Evolutionary conservation across 2,113 vertebrate species (phyloP).

Genomic region (Sterrhoptilus dennistouni): DNA sequence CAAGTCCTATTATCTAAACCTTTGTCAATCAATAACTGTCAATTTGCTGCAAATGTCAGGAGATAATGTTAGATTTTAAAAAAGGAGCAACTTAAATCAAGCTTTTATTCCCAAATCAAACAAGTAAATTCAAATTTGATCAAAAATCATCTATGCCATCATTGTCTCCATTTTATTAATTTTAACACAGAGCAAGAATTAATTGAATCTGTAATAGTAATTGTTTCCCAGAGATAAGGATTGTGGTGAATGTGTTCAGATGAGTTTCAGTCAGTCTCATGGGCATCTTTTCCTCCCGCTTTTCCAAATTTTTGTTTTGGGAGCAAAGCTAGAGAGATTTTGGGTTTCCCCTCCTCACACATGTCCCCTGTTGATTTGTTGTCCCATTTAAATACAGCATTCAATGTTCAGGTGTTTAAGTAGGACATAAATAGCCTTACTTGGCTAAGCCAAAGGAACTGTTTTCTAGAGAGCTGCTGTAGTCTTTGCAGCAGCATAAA

Average conservation of each 20-base stretch:
- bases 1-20: background rate
- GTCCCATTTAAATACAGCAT: slow-evolving; percentile 60
- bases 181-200: background rate
- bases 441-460: slow-evolving; percentile 37
- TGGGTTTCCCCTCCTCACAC: background rate
- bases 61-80: background rate
- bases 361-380: slow-evolving; percentile 37
- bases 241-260: background rate
- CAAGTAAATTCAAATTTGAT: background rate
- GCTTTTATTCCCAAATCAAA: background rate
- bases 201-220: background rate
- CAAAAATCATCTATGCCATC: background rate
- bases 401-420: slow-evolving; percentile 57
- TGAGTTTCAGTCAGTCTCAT: background rate
- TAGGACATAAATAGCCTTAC: slow-evolving; percentile 65
- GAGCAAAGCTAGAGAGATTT: background rate
- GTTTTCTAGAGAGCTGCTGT: slow-evolving; percentile 27
- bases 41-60: background rate
- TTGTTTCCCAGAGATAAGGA: background rate
- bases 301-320: background rate
- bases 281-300: background rate
- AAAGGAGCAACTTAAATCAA: background rate
- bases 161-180: background rate
- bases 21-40: background rate
- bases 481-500: slow-evolving; percentile 38